phyloP scores from a whole-genome alignment of 2,797 vertebrate genomes.

The Gobio occitaniae region DNA sequence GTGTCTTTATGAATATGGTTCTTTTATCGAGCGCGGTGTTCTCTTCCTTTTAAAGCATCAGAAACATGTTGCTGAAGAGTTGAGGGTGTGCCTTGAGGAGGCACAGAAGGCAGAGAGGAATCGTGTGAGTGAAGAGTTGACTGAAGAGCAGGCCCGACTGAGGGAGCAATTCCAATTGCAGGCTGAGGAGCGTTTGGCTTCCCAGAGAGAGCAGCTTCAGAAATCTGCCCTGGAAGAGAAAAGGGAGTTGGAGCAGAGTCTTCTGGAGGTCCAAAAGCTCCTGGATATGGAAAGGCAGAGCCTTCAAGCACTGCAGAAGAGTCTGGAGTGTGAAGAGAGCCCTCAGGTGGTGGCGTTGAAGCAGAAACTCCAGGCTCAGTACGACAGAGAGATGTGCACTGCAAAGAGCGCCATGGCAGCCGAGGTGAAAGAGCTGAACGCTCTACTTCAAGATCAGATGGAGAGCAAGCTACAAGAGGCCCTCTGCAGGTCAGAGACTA shows the following conservation, averaged over 20 bases:
- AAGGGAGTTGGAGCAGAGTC: constrained; percentile 69
- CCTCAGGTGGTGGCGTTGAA: constrained; percentile 65
- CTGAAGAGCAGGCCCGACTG: constrained; percentile 67
- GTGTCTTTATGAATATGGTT: not conserved
- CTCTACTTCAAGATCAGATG: constrained; percentile 74
- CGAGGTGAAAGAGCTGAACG: constrained; percentile 73
- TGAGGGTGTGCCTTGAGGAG: constrained; percentile 61
- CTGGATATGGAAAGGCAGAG: constrained; percentile 78
- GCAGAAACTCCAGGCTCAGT: constrained; percentile 69
- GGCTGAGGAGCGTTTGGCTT: constrained; percentile 37
- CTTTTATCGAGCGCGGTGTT: not conserved
- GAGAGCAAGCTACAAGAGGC: constrained; percentile 75
- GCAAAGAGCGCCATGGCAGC: constrained; percentile 69
- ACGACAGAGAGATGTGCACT: constrained; percentile 70
- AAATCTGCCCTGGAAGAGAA: constrained; percentile 68
- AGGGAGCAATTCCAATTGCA: constrained; percentile 60
- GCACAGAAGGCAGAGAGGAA: constrained; percentile 62
- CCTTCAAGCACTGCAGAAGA: constrained; percentile 76
- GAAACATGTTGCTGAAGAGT: constrained; percentile 67
- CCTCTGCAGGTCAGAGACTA: constrained; percentile 77
- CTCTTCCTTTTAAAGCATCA: constrained; percentile 64
- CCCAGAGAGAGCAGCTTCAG: constrained; percentile 69
- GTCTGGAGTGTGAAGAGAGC: constrained; percentile 70
- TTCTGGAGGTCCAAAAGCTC: constrained; percentile 72
- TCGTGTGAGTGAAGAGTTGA: constrained; percentile 41